These are phyloP conservation scores for Lacanobia wlatinum DNA, from an alignment of 2,888 invertebrate species.

Conservation along the genomic window DNA sequence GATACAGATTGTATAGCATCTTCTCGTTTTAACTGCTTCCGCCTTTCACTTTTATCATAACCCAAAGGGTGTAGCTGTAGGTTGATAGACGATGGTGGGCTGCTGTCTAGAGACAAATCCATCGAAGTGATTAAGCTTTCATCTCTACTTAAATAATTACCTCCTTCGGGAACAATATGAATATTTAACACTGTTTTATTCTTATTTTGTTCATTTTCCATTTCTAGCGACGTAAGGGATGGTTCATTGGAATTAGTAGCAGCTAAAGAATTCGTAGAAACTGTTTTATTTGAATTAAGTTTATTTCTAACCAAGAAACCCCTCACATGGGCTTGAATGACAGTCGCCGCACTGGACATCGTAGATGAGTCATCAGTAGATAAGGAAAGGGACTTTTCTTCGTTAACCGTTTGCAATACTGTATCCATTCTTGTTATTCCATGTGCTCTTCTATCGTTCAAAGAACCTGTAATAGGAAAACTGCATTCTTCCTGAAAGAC, in stretches of 20 bases:
- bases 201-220: constrained; percentile 77
- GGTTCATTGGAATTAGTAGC: constrained; percentile 79
- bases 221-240: constrained; percentile 78
- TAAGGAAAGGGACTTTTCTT: constrained; percentile 87
- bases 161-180: constrained; percentile 85
- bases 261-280: constrained; percentile 80
- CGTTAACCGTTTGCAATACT: constrained; percentile 88
- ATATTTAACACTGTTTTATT: constrained; percentile 86
- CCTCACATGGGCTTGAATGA: constrained; percentile 93
- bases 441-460: constrained; percentile 80
- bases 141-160: constrained; percentile 83
- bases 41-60: constrained; percentile 84
- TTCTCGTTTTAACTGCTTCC: constrained; percentile 88
- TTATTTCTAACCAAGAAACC: constrained; percentile 92
- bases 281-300: constrained; percentile 83
- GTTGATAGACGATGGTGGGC: constrained; percentile 84
- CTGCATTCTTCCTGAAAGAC: constrained; percentile 78
- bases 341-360: constrained; percentile 91
- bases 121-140: constrained; percentile 85
- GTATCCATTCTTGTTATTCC: constrained; percentile 87
- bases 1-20: constrained; percentile 89
- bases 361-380: constrained; percentile 89
- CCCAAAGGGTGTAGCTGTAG: constrained; percentile 86
- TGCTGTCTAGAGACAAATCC: constrained; percentile 85
- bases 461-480: constrained; percentile 69